These are phyloP conservation scores for Sminthopsis crassicaudata DNA, from an alignment of 2,113 vertebrate genomes.

Conservation along the genomic window DNA sequence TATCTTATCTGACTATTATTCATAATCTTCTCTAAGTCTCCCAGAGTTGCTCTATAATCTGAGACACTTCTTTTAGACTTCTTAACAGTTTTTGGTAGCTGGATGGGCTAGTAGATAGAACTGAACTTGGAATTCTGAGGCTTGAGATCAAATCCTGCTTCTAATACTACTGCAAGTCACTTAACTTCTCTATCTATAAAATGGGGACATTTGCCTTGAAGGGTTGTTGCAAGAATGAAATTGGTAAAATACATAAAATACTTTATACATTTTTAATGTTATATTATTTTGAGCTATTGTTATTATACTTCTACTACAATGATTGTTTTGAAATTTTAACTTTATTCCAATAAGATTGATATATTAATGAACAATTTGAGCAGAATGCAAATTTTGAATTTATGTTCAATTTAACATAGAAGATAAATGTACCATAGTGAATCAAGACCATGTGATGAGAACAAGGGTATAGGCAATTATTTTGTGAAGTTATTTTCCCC, in stretches of 20 bases:
- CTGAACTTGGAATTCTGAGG: background rate
- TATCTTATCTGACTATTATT: background rate
- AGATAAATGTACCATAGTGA: background rate
- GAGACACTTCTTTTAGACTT: background rate
- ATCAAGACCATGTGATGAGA: background rate
- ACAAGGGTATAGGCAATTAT: background rate
- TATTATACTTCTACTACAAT: background rate
- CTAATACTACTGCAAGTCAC: background rate
- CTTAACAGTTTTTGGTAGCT: background rate
- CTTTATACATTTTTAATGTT: background rate
- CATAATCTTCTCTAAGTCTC: background rate
- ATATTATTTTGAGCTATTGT: background rate
- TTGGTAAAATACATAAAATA: background rate
- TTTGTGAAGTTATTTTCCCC: background rate
- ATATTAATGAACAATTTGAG: background rate
- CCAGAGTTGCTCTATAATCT: background rate
- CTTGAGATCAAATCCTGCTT: background rate
- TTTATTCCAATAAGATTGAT: background rate
- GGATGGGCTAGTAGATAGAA: background rate
- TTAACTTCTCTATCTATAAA: background rate
- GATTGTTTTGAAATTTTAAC: background rate
- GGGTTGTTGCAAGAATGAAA: background rate
- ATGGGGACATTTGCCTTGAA: background rate
- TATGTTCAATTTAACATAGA: background rate
- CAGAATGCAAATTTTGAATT: background rate